A percentile compares a stretch with the other conserved stretches of the same genome.
phyloP scores from a whole-genome alignment of 2,113 vertebrate genomes.

The Gobius niger region DNA sequence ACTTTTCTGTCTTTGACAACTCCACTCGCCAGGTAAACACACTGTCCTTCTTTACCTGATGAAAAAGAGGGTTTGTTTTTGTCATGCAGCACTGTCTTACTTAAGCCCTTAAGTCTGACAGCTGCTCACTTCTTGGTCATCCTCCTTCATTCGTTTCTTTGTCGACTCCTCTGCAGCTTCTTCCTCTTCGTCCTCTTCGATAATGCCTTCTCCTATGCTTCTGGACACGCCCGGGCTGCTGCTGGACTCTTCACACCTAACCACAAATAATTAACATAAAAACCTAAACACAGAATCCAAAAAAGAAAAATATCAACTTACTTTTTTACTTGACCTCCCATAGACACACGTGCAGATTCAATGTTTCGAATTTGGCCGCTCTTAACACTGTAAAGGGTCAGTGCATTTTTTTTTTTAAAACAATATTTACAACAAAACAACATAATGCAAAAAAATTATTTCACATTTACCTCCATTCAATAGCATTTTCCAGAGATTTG shows the following conservation, averaged over 20 bases:
- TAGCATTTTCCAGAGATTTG: slow-evolving; percentile 95
- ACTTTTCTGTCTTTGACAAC: slow-evolving; percentile 95
- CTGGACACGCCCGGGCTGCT: slow-evolving; percentile 84
- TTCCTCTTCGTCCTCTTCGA: slow-evolving; percentile 94
- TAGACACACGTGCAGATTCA: slow-evolving; percentile 94
- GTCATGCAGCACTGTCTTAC: neutral
- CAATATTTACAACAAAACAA: neutral
- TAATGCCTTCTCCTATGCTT: slow-evolving; percentile 89
- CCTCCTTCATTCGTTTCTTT: slow-evolving; percentile 94
- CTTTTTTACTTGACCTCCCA: slow-evolving; percentile 97
- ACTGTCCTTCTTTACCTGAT: slow-evolving; percentile 88
- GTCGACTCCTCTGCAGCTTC: slow-evolving; percentile 82
- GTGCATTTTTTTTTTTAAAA: neutral
- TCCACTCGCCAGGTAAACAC: slow-evolving; percentile 96
- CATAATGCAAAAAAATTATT: neutral
- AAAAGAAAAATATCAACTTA: slow-evolving; percentile 69
- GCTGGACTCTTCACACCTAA: slow-evolving; percentile 86
- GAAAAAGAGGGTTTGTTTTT: slow-evolving; percentile 5
- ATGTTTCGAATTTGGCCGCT: slow-evolving; percentile 97
- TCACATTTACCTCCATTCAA: slow-evolving; percentile 91
- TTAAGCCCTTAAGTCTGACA: neutral
- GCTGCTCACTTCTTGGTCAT: slow-evolving; percentile 86
- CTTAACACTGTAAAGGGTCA: slow-evolving; percentile 82
- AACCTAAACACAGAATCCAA: neutral
- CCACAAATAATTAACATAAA: slow-evolving; percentile 1